Evolutionary conservation across 2,888 invertebrate species (phyloP).

Genomic region (Hololepta plana): DNA sequence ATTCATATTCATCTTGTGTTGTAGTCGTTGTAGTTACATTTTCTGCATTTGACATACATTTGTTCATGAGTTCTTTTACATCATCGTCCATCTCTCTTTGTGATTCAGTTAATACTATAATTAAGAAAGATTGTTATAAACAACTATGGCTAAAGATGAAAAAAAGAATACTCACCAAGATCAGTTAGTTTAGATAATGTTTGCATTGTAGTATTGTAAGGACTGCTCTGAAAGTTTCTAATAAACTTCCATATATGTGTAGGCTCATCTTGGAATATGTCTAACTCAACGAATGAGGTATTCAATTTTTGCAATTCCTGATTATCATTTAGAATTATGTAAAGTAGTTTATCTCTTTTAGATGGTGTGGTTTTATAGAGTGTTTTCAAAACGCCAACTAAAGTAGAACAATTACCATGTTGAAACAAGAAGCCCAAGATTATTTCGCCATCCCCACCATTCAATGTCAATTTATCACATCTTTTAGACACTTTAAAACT

Average conservation of each 20-base stretch:
- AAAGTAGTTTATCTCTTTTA: constrained; percentile 50
- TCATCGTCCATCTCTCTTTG: constrained; percentile 40
- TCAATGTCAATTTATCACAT: constrained; percentile 40
- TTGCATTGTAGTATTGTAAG: constrained; percentile 68
- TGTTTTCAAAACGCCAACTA: constrained; percentile 44
- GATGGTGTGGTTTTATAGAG: constrained; percentile 47
- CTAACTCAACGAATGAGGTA: constrained; percentile 73
- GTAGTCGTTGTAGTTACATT: too few relatives aligned
- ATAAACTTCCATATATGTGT: constrained; percentile 48
- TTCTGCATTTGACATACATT: constrained; percentile 11
- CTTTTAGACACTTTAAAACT: constrained; percentile 40
- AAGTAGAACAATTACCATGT: constrained; percentile 66
- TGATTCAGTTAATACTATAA: constrained; percentile 1
- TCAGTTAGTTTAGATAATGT: constrained; percentile 77
- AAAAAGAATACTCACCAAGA: constrained; percentile 34
- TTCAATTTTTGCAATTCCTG: constrained; percentile 52
- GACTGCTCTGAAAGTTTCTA: constrained; percentile 42
- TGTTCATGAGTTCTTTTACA: constrained; percentile 41
- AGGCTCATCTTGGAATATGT: constrained; percentile 56
- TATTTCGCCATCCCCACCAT: constrained; percentile 50
- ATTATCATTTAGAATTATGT: constrained; percentile 49
- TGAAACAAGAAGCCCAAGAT: constrained; percentile 76
- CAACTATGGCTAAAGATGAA: not conserved
- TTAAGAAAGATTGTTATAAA: not conserved
- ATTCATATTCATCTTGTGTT: constrained; percentile 49